Percentiles rank a stretch among this genome's conserved stretches.
Conservation (phyloP, 1,140 invertebrate genomes). For the Chrysoperla carnea region DNA sequence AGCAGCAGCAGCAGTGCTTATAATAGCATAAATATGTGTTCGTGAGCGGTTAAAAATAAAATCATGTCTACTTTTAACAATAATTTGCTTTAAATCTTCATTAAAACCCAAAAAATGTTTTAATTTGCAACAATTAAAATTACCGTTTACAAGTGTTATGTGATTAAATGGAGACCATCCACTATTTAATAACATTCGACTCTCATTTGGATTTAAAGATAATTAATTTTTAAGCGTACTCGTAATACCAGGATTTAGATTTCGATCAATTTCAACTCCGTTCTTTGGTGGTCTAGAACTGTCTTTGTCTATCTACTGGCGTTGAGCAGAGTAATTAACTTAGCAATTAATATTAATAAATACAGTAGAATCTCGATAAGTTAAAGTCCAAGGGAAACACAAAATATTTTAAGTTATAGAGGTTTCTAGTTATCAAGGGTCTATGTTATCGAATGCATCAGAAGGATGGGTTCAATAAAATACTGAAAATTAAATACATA, state of each 20-base stretch:
- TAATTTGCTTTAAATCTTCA: constrained; percentile 11
- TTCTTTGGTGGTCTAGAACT: no score
- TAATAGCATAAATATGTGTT: not conserved
- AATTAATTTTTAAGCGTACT: constrained; percentile 10
- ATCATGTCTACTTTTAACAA: constrained; percentile 11
- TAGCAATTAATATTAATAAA: constrained; percentile 13
- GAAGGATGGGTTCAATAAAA: no score
- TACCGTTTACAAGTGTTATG: no score
- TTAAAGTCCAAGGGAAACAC: no score
- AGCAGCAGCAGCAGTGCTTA: no score
- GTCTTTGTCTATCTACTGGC: no score
- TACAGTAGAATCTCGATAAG: no score
- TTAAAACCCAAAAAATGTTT: constrained; percentile 11
- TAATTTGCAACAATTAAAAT: no score
- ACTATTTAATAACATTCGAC: constrained; percentile 4
- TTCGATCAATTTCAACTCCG: constrained; percentile 13
- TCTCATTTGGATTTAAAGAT: constrained; percentile 3
- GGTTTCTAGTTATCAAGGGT: no score
- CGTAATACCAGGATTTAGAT: constrained; percentile 11
- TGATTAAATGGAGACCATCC: constrained; percentile 6
- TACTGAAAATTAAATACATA: no score
- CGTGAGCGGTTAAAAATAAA: constrained; percentile 8
- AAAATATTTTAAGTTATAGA: no score
- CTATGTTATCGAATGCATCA: no score
- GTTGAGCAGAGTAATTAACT: constrained; percentile 11